phyloP scores from a whole-genome alignment of 2,888 invertebrate genomes.

The Dicyrtoma fusca region DNA sequence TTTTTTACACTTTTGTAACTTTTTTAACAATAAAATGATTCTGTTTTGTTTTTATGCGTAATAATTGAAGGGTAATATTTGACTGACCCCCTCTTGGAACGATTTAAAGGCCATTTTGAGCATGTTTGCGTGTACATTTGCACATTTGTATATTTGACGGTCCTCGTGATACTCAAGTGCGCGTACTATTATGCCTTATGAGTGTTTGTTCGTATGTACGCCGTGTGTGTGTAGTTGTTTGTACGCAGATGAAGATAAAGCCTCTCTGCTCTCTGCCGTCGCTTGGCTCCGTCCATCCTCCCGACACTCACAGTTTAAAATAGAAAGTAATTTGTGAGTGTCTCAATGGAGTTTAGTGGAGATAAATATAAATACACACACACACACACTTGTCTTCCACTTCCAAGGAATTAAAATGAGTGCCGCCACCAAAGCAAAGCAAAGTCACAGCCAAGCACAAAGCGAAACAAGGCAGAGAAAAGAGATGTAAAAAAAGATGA shows the following conservation, averaged over 20 bases:
- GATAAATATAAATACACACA: conserved; percentile 1
- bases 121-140: too few relatives aligned
- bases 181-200: too few relatives aligned
- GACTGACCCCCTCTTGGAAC: too few relatives aligned
- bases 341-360: conserved; percentile 19
- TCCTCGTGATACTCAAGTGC: too few relatives aligned
- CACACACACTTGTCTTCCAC: too few relatives aligned
- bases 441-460: not conserved
- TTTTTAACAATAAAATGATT: too few relatives aligned
- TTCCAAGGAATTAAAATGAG: not conserved
- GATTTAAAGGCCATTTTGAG: too few relatives aligned
- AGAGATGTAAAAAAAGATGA: not conserved
- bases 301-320: conserved; percentile 13
- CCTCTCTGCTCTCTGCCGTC: not conserved
- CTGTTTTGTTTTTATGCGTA: too few relatives aligned
- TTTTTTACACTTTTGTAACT: too few relatives aligned
- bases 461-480: not conserved
- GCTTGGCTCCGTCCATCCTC: not conserved
- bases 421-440: not conserved
- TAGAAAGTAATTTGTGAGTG: conserved; percentile 34
- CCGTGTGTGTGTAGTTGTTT: not conserved
- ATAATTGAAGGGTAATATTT: too few relatives aligned
- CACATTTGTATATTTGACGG: too few relatives aligned
- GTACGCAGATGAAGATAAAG: not conserved
- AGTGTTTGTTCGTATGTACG: not conserved